Evolutionary conservation across 2,797 vertebrate species (phyloP).

Genomic region (Tokudaia tokunoshimensis): DNA sequence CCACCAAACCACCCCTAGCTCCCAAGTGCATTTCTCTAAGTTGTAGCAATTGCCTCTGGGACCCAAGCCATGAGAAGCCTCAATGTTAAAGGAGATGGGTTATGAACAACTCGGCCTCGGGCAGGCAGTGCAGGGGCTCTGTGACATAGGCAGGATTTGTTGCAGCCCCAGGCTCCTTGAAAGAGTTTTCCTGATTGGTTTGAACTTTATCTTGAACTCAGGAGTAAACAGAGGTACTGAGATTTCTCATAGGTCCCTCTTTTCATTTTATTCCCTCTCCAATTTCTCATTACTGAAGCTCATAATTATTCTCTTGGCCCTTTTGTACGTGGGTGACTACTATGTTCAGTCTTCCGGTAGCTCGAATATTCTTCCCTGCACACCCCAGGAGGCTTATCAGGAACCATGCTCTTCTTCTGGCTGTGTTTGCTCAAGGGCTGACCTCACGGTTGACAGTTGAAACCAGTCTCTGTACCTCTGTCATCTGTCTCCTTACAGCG

Average conservation of each 20-base stretch:
- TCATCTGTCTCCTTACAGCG: neutral
- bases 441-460: neutral
- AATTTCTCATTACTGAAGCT: neutral
- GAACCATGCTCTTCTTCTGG: neutral
- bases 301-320: neutral
- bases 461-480: neutral
- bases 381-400: neutral
- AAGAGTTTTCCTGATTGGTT: slow-evolving; percentile 14
- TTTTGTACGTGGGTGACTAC: neutral
- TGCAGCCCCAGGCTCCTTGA: neutral
- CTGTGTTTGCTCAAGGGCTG: neutral
- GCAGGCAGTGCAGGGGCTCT: neutral
- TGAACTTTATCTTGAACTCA: slow-evolving; percentile 55
- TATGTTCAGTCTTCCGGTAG: neutral
- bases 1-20: neutral
- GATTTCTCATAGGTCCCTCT: neutral
- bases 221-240: neutral
- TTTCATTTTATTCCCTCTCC: slow-evolving; percentile 29
- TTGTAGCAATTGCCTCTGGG: neutral
- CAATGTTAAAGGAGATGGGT: neutral
- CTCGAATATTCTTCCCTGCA: neutral
- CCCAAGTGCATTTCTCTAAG: neutral
- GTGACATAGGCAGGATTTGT: slow-evolving; percentile 20
- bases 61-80: neutral
- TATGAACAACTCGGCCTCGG: neutral